A percentile compares a stretch with the other conserved stretches of the same genome.
phyloP scores from a whole-genome alignment of 2,797 vertebrate genomes.

The Sebastes goodei region DNA sequence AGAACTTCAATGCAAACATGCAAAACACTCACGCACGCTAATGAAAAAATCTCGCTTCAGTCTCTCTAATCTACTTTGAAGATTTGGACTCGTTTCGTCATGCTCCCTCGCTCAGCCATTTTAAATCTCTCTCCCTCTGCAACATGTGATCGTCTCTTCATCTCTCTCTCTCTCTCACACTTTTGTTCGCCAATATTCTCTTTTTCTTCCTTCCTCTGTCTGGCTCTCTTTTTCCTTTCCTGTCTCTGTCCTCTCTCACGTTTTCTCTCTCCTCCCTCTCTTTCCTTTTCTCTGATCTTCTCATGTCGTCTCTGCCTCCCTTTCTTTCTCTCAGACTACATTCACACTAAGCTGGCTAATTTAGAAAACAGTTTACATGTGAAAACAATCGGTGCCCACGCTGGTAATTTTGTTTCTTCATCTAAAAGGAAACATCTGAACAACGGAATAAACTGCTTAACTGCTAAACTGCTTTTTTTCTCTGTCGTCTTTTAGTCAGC shows the following conservation, averaged over 20 bases:
- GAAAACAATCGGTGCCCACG: too few species aligned
- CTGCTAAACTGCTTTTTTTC: not conserved
- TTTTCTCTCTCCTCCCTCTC: not conserved
- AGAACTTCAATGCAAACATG: not conserved
- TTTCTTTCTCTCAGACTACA: not conserved
- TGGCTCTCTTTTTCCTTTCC: not conserved
- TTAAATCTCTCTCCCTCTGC: conserved; percentile 32
- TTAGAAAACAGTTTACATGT: not conserved
- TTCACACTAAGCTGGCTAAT: not conserved
- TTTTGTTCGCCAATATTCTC: not conserved
- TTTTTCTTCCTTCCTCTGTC: not conserved
- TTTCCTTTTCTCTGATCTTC: not conserved
- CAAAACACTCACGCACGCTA: conserved; percentile 2
- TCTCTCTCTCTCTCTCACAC: not conserved
- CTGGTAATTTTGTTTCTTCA: too few species aligned
- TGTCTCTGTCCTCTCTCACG: not conserved
- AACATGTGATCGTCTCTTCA: conserved; percentile 14
- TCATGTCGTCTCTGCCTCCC: not conserved
- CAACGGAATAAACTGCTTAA: not conserved
- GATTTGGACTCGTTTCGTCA: conserved; percentile 39
- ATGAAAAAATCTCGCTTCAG: conserved; percentile 26
- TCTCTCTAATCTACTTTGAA: conserved; percentile 53
- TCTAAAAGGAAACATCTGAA: not conserved
- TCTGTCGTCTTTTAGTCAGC: not conserved
- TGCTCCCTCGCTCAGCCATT: conserved; percentile 40